These are phyloP conservation scores for Poecilia gillii DNA, from an alignment of 2,797 vertebrate genomes.

Conservation along the genomic window DNA sequence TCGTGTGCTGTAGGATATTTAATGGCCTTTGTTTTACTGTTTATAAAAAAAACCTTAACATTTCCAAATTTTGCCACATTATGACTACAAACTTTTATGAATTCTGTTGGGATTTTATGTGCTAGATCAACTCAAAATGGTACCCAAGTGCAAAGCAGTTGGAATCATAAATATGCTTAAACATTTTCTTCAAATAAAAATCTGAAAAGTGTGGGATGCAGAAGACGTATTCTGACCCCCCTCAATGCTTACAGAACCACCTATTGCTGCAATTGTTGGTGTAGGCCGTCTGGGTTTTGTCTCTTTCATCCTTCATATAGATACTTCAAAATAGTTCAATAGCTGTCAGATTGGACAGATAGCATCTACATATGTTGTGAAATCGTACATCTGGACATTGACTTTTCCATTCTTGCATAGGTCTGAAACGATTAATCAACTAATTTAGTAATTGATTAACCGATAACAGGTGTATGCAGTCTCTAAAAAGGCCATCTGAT, in stretches of 20 bases:
- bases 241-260: not conserved
- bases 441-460: no score
- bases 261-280: not conserved
- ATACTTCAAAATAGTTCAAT: not conserved
- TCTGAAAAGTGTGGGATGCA: not conserved
- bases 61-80: not conserved
- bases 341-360: not conserved
- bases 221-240: not conserved
- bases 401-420: not conserved
- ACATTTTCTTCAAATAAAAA: not conserved
- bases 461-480: no score
- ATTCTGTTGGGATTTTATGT: not conserved
- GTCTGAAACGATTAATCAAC: no score
- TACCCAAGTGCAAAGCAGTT: not conserved
- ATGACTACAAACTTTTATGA: not conserved
- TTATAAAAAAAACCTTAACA: constrained; percentile 6
- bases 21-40: constrained; percentile 15
- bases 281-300: not conserved
- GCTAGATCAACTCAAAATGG: not conserved
- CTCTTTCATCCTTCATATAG: not conserved
- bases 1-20: constrained; percentile 3
- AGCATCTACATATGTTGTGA: not conserved
- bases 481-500: no score
- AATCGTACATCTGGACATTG: not conserved
- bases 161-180: not conserved